Evolutionary conservation across 2,888 invertebrate genomes (phyloP), one percentile per base, ranked within the genome.

Genomic region (Maniola hyperantus): DNA sequence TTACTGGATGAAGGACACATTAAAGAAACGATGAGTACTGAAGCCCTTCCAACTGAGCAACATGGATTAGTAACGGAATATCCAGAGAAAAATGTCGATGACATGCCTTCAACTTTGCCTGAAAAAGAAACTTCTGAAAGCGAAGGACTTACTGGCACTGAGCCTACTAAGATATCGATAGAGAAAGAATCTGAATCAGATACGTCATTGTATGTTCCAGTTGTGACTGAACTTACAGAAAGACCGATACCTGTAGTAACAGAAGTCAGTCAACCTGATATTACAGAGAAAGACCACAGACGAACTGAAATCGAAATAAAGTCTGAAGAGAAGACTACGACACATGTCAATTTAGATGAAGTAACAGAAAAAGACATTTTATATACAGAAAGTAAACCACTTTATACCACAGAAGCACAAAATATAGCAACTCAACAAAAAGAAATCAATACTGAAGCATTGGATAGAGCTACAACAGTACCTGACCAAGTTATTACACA

Each of bases 381-480:
- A 20, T 53, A 62, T 26, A 33, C 62, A 18, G 26, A 53, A 53
- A 51, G 26, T 39, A 26, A 26, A 53, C 53, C 39, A 53, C n/a
- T 53, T 39, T 26, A 59, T 20, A 60, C 58, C 55, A 73, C 71
- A 44, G 64, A 64, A 58, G 15, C 46, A 59, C 51, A 64, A 34
- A 20, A 65, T 39, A 59, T 51, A 7, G 48, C 51, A 33, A 48
- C 33, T 20, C 66, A 70, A 50, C 46, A 69, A 46, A 64, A 70
- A 33, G 67, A 68, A 66, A 70, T 46, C 33, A 53, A 10, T 15
- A 61, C 39, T 11, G 57, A 54, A 50, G 36, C 18, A 34, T 61
- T 39, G 11, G 39, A 67, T 13, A 26, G n/a, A 55, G 36, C 54
- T 48, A 55, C 53, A 44, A 50, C 57, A 18, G 39, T 33, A 36